phyloP scores from a whole-genome alignment of 2,888 invertebrate genomes.

The Timandra comae region DNA sequence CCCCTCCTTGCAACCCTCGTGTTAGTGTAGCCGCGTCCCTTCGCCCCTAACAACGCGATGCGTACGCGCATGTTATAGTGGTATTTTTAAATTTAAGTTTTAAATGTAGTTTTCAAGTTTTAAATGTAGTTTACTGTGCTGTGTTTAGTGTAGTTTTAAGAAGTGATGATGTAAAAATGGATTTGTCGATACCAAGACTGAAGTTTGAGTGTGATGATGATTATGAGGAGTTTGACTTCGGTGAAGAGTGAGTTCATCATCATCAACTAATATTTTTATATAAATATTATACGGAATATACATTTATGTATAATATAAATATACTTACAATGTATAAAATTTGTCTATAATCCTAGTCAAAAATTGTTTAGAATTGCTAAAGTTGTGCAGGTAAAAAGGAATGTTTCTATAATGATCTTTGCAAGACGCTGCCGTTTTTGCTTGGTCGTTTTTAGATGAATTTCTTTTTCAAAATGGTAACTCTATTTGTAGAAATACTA shows the following conservation, averaged over 20 bases:
- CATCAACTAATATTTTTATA: no score
- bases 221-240: conserved; percentile 40
- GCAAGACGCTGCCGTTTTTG: no score
- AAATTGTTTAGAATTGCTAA: no score
- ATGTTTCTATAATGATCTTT: no score
- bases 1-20: conserved; percentile 26
- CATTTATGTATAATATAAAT: no score
- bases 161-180: conserved; percentile 44
- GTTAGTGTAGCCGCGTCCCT: conserved; percentile 35
- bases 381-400: no score
- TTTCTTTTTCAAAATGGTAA: no score
- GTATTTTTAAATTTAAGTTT: conserved; percentile 12
- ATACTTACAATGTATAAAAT: no score
- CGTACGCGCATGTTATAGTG: conserved; percentile 43
- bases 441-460: no score
- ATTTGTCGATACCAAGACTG: conserved; percentile 57
- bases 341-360: no score
- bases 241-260: conserved; percentile 16
- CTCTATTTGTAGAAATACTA: no score
- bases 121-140: conserved; percentile 4
- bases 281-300: no score
- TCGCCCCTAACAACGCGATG: conserved; percentile 50
- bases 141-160: conserved; percentile 1
- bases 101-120: conserved; percentile 5
- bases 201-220: conserved; percentile 51